Conservation (phyloP, 2,113 vertebrate genomes). For the Protobothrops flavoviridis region DNA sequence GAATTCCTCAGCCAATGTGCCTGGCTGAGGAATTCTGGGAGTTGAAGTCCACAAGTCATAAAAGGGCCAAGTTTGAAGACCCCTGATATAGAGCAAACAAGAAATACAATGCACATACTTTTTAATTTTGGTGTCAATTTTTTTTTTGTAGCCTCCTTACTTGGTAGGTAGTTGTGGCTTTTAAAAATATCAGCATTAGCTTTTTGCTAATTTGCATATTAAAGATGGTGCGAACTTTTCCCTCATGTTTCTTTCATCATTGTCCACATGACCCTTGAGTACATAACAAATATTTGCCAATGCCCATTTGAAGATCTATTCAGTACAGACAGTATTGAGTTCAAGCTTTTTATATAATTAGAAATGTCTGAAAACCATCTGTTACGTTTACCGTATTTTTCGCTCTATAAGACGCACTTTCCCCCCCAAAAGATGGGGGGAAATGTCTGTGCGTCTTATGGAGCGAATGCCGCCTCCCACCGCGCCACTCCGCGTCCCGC, state of each 20-base stretch:
- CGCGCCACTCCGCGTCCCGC: no score
- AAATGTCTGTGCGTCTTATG: no score
- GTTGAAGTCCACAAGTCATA: no score
- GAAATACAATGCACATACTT: neutral
- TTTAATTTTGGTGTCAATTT: neutral
- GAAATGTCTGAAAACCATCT: conserved; percentile 14
- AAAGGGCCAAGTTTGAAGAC: no score
- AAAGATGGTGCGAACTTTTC: conserved; percentile 48
- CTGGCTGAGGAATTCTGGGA: no score
- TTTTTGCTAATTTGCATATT: conserved; percentile 57
- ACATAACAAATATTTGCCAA: conserved; percentile 34
- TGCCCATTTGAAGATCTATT: conserved; percentile 50
- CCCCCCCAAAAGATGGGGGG: no score
- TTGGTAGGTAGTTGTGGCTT: conserved; percentile 38
- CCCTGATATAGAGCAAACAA: neutral
- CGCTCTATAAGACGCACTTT: no score
- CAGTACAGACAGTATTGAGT: conserved; percentile 3
- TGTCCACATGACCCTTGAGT: conserved; percentile 37
- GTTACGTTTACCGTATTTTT: no score
- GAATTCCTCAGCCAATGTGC: no score
- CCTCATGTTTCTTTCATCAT: conserved; percentile 53
- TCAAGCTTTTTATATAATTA: conserved; percentile 3
- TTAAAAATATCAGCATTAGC: conserved; percentile 44
- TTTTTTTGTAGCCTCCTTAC: neutral
- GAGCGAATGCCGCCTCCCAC: no score